Conservation (phyloP, 2,797 vertebrate genomes). For the Martes flavigula region DNA sequence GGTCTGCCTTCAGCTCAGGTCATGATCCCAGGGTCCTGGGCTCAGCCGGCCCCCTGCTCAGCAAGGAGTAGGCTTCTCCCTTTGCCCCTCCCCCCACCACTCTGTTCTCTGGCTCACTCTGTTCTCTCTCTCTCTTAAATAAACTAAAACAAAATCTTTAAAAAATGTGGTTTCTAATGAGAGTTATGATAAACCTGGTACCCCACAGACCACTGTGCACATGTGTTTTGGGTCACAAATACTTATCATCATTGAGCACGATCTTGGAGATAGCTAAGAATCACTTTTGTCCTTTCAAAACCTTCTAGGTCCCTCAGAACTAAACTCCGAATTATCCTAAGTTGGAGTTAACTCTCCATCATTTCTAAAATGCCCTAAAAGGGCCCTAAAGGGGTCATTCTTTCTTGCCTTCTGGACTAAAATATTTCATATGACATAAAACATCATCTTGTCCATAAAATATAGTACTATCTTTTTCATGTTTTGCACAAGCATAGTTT, state of each 20-base stretch:
- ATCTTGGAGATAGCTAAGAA: background rate
- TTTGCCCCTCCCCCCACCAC: too few relatives aligned
- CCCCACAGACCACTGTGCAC: background rate
- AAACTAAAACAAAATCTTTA: background rate
- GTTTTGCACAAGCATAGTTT: conserved; percentile 74
- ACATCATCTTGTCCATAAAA: conserved; percentile 57
- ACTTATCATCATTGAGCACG: background rate
- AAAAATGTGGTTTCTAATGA: background rate
- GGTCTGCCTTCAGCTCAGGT: background rate
- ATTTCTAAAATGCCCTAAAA: conserved; percentile 13
- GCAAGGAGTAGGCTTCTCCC: too few relatives aligned
- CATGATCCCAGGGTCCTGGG: too few relatives aligned
- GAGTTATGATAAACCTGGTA: background rate
- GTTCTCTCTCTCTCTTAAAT: too few relatives aligned
- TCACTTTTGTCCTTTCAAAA: background rate
- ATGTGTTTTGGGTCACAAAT: background rate
- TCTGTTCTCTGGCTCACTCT: too few relatives aligned
- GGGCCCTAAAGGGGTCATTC: background rate
- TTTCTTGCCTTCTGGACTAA: conserved; percentile 35
- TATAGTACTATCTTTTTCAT: background rate
- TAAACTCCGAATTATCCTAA: background rate
- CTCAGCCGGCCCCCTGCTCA: too few relatives aligned
- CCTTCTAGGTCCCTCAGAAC: background rate
- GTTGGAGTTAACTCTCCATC: background rate
- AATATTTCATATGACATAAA: conserved; percentile 37